A percentile compares a stretch with the other conserved stretches of the same genome.
Conservation (phyloP, 2,113 vertebrate species). For the Antechinus stuartii region DNA sequence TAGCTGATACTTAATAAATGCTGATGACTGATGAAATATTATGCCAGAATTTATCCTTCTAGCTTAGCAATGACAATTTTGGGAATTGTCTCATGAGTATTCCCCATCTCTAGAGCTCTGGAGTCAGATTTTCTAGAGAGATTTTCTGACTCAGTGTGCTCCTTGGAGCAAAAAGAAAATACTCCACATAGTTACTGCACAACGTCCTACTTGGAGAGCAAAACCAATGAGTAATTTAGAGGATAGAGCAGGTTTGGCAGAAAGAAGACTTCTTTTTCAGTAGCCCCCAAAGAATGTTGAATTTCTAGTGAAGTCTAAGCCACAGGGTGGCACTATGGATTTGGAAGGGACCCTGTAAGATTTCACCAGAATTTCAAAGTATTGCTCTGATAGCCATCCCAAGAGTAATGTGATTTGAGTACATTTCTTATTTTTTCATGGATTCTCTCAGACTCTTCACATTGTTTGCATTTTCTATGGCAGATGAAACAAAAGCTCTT, state of each 20-base stretch:
- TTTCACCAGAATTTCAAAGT: neutral
- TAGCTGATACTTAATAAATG: neutral
- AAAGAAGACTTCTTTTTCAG: neutral
- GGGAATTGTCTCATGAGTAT: neutral
- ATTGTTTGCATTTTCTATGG: neutral
- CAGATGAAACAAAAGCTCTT: neutral
- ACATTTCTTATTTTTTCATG: neutral
- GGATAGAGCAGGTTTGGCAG: neutral
- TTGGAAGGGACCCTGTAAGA: neutral
- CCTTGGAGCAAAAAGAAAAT: neutral
- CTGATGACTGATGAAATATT: neutral
- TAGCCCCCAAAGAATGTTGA: neutral
- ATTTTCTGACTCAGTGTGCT: neutral
- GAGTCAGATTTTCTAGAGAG: neutral
- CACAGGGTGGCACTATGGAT: neutral
- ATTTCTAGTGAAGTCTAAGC: neutral
- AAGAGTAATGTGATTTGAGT: neutral
- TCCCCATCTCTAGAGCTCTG: neutral
- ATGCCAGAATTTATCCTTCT: neutral
- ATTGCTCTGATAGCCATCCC: neutral
- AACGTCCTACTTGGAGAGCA: neutral
- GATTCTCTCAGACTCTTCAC: neutral
- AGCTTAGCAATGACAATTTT: neutral
- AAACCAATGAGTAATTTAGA: neutral
- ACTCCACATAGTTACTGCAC: neutral